Base-by-base conservation (phyloP, 2,888 invertebrate species). In the Parnassius apollo region DNA sequence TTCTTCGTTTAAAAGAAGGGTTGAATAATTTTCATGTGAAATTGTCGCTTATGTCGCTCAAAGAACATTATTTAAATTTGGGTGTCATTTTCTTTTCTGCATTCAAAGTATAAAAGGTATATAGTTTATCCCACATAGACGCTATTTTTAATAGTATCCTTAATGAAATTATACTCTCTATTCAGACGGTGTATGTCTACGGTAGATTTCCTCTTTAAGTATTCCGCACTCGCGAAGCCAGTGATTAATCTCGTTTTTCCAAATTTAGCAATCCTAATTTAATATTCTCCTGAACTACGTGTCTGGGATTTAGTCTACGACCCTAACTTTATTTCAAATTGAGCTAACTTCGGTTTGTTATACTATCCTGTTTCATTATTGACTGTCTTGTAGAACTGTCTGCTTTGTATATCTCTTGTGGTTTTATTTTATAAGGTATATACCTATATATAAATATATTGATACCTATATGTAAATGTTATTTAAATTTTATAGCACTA, bases 181-280 rank as follows among this genome's bases (percentile, higher is more conserved):
- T 52, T 46, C 56, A 59, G 63, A 56, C 59, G n/a, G n/a, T n/a
- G n/a, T n/a, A n/a, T 51, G 63, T 54, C 54, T 58, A 48, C 51
- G 25, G 12, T 56, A 46, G 52, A 56, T 64, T 46, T 52, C 56
- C 56, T 59, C 56, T 57, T 64, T 64, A 48, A 25, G 57, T 59
- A 64, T 64, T 64, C 63, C 13, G 59, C 13, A 42, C 59, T 44
- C 55, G 57, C 9, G 51, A 55, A 52, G 56, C 59, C 57, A 18
- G 63, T 59, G 56, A 64, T 64, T 64, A 64, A 64, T 63, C 56
- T 59, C 59, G 59, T 64, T 64, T 64, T 64, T 64, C 59, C 63
- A 64, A 64, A 64, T 64, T 64, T 64, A 64, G 63, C 56, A 59
- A 64, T 59, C 63, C 59, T 64, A 64, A 64, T 64, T 64, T 64